Percentiles rank a stretch among this genome's conserved stretches.
Conservation (phyloP, 2,888 invertebrate genomes). For the Conchocele bisecta region DNA sequence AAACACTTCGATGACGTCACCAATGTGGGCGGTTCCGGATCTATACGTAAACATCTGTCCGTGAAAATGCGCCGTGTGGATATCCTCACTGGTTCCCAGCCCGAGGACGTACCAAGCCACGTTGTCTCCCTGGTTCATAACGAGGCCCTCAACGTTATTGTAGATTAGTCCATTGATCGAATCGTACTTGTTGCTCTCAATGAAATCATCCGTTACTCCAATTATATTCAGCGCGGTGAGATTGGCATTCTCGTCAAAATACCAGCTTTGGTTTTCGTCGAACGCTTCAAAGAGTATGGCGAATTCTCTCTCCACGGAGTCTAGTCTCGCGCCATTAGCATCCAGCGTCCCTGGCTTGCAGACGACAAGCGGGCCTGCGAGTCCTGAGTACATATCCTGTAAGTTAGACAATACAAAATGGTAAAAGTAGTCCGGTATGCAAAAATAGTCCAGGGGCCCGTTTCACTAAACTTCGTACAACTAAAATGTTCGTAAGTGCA, state of each 20-base stretch:
- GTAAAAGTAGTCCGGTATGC: no score
- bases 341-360: constrained; percentile 59
- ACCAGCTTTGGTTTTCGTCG: constrained; percentile 74
- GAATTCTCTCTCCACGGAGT: constrained; percentile 70
- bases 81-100: constrained; percentile 58
- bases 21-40: constrained; percentile 35
- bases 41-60: constrained; percentile 61
- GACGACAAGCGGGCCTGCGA: constrained; percentile 66
- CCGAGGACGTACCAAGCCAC: constrained; percentile 70
- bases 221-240: constrained; percentile 49
- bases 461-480: no score
- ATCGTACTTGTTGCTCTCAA: constrained; percentile 63
- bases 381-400: constrained; percentile 64
- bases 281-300: constrained; percentile 70
- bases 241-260: constrained; percentile 67
- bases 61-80: constrained; percentile 67
- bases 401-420: no score
- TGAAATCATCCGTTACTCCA: constrained; percentile 46
- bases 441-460: no score
- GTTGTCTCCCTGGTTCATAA: constrained; percentile 51
- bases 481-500: no score
- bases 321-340: constrained; percentile 37
- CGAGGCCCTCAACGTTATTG: constrained; percentile 61
- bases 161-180: constrained; percentile 66
- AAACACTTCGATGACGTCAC: constrained; percentile 65